Conservation (phyloP, 2,797 vertebrate species). For the Oceanodroma leucorhoa region DNA sequence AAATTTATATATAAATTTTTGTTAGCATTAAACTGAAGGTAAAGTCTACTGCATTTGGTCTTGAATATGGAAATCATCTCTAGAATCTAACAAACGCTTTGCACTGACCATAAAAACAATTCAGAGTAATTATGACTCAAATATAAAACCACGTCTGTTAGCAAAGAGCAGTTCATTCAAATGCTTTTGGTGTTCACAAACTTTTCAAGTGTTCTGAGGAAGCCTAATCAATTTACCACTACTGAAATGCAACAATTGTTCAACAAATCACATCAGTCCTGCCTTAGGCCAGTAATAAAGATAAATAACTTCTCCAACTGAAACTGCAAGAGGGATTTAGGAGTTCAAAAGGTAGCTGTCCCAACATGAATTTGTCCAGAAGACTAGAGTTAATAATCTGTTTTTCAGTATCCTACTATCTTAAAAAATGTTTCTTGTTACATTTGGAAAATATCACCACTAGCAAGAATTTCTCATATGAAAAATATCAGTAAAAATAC, state of each 20-base stretch:
- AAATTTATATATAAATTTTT: not conserved
- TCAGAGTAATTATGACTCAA: not conserved
- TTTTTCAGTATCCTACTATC: not conserved
- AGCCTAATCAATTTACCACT: conserved; percentile 9
- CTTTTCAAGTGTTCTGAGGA: not conserved
- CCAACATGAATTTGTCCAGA: not conserved
- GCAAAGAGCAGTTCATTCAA: not conserved
- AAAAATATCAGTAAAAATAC: not conserved
- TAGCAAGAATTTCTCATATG: not conserved
- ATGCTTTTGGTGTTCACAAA: not conserved
- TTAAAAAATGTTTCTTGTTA: not conserved
- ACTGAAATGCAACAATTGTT: conserved; percentile 13
- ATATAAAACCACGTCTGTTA: not conserved
- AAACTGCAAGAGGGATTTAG: not conserved
- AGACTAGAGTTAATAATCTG: not conserved
- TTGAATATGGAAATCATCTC: not conserved
- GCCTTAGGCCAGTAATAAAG: not conserved
- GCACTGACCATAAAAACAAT: not conserved
- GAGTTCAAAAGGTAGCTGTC: not conserved
- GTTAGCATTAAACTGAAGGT: not conserved
- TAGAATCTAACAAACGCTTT: not conserved
- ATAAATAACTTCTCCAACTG: not conserved
- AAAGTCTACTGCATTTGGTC: not conserved
- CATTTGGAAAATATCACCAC: not conserved
- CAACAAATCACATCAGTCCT: not conserved